Percentiles rank a stretch among this genome's conserved stretches.
These are phyloP conservation scores for Lampropteryx suffumata DNA, from an alignment of 2,888 invertebrate species.

Conservation along the genomic window DNA sequence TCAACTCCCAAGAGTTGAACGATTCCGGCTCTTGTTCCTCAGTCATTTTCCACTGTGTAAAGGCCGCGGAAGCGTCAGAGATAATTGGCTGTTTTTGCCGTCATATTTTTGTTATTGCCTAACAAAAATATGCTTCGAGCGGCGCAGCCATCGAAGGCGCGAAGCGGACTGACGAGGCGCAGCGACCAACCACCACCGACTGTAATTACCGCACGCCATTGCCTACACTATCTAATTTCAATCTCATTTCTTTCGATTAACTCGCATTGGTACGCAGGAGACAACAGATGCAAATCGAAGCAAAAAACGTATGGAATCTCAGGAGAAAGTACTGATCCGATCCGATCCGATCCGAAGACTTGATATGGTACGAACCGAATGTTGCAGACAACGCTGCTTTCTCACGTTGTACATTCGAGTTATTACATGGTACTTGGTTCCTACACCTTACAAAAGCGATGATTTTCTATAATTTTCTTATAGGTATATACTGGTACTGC, in stretches of 20 bases:
- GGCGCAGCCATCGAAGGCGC: slow-evolving; percentile 53
- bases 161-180: slow-evolving; percentile 49
- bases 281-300: slow-evolving; percentile 40
- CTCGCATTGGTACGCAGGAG: slow-evolving; percentile 45
- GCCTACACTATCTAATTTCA: slow-evolving; percentile 68
- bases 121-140: slow-evolving; percentile 31
- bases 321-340: slow-evolving; percentile 55
- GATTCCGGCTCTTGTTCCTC: slow-evolving; percentile 76
- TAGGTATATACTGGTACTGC: too few species aligned
- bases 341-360: slow-evolving; percentile 49
- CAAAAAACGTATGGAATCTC: slow-evolving; percentile 52
- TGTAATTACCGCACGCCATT: slow-evolving; percentile 62
- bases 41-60: slow-evolving; percentile 63
- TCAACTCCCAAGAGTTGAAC: slow-evolving; percentile 79
- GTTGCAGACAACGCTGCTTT: slow-evolving; percentile 33
- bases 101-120: slow-evolving; percentile 54
- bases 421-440: slow-evolving; percentile 38
- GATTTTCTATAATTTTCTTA: slow-evolving; percentile 22
- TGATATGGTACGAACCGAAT: slow-evolving; percentile 28
- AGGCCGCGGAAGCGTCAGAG: slow-evolving; percentile 50
- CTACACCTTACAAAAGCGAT: slow-evolving; percentile 33
- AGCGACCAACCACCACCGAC: slow-evolving; percentile 34
- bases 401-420: slow-evolving; percentile 40
- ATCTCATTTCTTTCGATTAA: slow-evolving; percentile 71
- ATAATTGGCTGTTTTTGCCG: slow-evolving; percentile 50